Percentiles rank a stretch among this genome's conserved stretches.
These are phyloP conservation scores for Geotrupes spiniger DNA, from an alignment of 2,888 invertebrate genomes.

Conservation along the genomic window DNA sequence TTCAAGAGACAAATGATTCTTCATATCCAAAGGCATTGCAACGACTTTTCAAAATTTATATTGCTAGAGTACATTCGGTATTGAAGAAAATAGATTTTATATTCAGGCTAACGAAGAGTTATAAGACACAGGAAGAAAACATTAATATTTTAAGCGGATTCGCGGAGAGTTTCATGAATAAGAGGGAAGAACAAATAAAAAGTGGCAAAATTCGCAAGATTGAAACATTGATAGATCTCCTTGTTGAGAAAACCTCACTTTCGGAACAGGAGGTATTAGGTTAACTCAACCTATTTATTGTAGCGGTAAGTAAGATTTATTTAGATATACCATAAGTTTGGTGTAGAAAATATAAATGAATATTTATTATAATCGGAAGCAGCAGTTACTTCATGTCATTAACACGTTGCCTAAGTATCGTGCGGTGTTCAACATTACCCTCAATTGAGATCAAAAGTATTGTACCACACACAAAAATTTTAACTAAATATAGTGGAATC, in stretches of 20 bases:
- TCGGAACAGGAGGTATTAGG: slow-evolving; percentile 25
- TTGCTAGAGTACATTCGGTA: slow-evolving; percentile 23
- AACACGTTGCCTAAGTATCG: too few relatives aligned
- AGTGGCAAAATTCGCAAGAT: slow-evolving; percentile 9
- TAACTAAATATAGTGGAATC: too few relatives aligned
- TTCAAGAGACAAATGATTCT: slow-evolving; percentile 18
- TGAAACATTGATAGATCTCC: slow-evolving; percentile 20
- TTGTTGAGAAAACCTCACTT: slow-evolving; percentile 13
- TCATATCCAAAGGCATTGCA: slow-evolving; percentile 21
- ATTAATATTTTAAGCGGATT: slow-evolving; percentile 19
- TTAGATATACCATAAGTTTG: too few relatives aligned
- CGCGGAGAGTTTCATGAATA: slow-evolving; percentile 17
- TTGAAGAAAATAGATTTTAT: slow-evolving; percentile 20
- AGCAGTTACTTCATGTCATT: too few relatives aligned
- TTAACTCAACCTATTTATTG: slow-evolving; percentile 28
- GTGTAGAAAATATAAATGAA: too few relatives aligned
- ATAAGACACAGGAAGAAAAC: slow-evolving; percentile 16
- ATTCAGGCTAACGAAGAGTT: slow-evolving; percentile 22
- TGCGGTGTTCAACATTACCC: too few relatives aligned
- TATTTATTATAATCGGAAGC: too few relatives aligned
- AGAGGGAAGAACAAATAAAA: slow-evolving; percentile 5
- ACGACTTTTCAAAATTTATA: slow-evolving; percentile 19
- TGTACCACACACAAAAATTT: too few relatives aligned
- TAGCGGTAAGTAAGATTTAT: slow-evolving; percentile 24
- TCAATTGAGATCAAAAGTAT: too few relatives aligned